Evolutionary conservation across 2,113 vertebrate genomes (phyloP).

Genomic region (Pungitius pungitius): DNA sequence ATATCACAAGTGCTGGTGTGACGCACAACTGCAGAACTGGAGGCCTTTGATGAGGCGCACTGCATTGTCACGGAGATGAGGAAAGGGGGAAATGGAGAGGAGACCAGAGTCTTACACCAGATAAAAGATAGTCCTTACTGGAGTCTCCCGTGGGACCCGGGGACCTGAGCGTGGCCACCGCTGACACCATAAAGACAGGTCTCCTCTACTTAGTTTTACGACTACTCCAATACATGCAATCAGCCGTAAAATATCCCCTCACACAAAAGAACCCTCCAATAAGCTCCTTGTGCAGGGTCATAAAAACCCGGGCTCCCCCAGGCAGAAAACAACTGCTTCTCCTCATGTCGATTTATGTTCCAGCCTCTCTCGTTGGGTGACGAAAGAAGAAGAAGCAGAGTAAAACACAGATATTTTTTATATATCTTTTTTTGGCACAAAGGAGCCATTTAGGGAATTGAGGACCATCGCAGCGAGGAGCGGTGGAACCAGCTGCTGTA

Average conservation of each 20-base stretch:
- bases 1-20: constrained; percentile 5
- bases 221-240: constrained; percentile 54
- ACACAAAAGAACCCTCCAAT: constrained; percentile 55
- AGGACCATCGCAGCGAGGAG: constrained; percentile 15
- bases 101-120: neutral
- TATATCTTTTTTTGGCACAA: constrained; percentile 21
- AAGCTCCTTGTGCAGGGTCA: constrained; percentile 52
- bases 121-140: constrained; percentile 4
- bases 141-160: constrained; percentile 16
- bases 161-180: constrained; percentile 12
- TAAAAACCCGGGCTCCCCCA: constrained; percentile 56
- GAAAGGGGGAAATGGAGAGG: neutral
- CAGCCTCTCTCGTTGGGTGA: constrained; percentile 11
- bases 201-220: constrained; percentile 62
- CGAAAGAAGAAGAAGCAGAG: neutral
- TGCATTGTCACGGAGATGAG: neutral
- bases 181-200: constrained; percentile 57
- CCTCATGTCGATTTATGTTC: constrained; percentile 48
- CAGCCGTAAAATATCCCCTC: constrained; percentile 62
- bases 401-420: constrained; percentile 6
- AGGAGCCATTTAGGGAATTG: constrained; percentile 29
- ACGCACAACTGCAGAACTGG: constrained; percentile 1
- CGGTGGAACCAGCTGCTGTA: constrained; percentile 36
- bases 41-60: neutral
- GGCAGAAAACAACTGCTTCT: constrained; percentile 49